Evolutionary conservation across 2,113 vertebrate genomes (phyloP).

Genomic region (Mustela lutreola): DNA sequence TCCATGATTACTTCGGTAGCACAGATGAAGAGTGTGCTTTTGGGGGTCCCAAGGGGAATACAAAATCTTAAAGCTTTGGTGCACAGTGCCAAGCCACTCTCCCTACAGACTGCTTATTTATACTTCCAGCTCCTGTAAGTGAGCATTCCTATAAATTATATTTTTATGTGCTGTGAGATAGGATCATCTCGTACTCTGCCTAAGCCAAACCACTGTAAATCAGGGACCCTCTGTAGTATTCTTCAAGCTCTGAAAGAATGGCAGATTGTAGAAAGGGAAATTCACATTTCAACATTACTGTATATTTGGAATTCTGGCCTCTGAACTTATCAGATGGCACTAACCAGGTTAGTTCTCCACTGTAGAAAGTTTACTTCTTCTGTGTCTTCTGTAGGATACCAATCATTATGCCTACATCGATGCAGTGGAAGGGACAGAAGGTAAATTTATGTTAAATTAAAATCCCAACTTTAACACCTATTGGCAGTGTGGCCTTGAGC

Average conservation of each 20-base stretch:
- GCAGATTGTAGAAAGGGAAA: background rate
- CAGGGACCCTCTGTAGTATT: background rate
- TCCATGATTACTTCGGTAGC: background rate
- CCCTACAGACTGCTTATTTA: background rate
- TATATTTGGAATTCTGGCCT: background rate
- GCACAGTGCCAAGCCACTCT: background rate
- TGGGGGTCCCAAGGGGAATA: background rate
- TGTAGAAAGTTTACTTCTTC: background rate
- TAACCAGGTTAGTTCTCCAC: background rate
- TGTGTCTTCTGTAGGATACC: background rate
- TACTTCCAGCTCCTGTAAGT: background rate
- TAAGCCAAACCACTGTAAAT: background rate
- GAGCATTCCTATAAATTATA: background rate
- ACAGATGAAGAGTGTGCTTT: background rate
- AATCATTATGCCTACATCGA: background rate
- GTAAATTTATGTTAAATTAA: background rate
- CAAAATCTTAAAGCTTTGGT: background rate
- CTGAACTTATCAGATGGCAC: background rate
- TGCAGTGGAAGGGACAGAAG: background rate
- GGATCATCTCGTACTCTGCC: background rate
- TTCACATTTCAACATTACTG: background rate
- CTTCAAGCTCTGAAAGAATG: background rate
- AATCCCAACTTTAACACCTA: background rate
- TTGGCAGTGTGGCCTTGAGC: background rate
- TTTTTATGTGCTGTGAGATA: background rate